Base-by-base conservation (phyloP, 1,140 invertebrate genomes). In the Calosoma granatense region DNA sequence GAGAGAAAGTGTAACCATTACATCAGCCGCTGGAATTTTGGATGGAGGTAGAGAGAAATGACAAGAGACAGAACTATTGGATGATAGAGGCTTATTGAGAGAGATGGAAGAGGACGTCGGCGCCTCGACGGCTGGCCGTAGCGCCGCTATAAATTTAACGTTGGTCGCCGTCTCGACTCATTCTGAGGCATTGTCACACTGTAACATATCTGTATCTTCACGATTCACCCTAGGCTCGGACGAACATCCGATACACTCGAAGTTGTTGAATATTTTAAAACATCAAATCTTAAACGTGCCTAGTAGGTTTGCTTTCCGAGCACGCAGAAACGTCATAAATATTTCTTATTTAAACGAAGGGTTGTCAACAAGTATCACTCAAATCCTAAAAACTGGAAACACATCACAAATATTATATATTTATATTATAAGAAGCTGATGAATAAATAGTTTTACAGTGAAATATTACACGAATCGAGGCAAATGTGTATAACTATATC, bases 81-180 rank as follows among this genome's bases (percentile, higher is more conserved):
- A 30, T 30, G 26, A 30, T 30, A 30, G 14, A 30, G 14, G 4
- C 4, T 4, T 4, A 6, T 4, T 30, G 26, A 30, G 26, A 30
- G 26, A 30, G 26, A 30, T 30, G 26, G 6, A 6, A 14, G 4
- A 30, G 14, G 26, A 30, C 26, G 26, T 14, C 26, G 63, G 63
- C 63, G 61, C 61, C 63, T 36, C 30, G 39, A 52, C 56, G 63
- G 61, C 63, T 64, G 58, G 60, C 55, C 41, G 59, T 60, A 62
- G 61, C 60, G 63, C 63, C 63, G 63, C 56, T 56, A 60, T 64
- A 60, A 64, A 62, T 64, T 60, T 60, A 43, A 52, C 59, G 59
- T 59, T 57, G 59, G 63, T 61, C 63, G 63, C 63, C 63, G 61
- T 60, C 63, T 56, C 53, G 63, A 57, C 63, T 64, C 59, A 59